These are phyloP conservation scores for Sussaba pulchella DNA, from an alignment of 2,888 invertebrate genomes.

Conservation along the genomic window DNA sequence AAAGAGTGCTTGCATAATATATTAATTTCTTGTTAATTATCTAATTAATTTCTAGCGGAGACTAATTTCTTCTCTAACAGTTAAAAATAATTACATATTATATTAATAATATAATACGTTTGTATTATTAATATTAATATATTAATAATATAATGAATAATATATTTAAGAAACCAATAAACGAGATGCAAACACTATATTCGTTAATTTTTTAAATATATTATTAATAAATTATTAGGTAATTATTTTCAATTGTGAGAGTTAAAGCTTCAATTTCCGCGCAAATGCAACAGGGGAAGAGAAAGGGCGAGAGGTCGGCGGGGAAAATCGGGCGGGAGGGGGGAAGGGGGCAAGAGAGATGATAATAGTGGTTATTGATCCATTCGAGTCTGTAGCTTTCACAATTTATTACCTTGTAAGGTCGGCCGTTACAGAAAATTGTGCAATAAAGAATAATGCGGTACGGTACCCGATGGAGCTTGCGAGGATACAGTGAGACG, in stretches of 20 bases:
- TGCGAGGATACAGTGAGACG: neutral
- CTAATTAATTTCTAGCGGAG: too few relatives aligned
- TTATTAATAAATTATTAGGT: neutral
- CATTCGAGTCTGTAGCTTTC: neutral
- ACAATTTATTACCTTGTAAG: neutral
- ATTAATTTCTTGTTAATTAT: too few relatives aligned
- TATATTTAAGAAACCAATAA: too few relatives aligned
- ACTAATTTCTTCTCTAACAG: too few relatives aligned
- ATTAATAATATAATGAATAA: too few relatives aligned
- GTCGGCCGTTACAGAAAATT: neutral
- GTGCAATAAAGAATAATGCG: neutral
- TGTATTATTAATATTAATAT: too few relatives aligned
- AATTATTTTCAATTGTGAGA: neutral
- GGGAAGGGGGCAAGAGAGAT: too few relatives aligned
- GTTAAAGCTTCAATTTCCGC: neutral
- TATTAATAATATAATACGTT: too few relatives aligned
- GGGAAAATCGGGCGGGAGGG: too few relatives aligned
- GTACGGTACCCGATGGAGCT: neutral
- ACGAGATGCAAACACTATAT: too few relatives aligned
- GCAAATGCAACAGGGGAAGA: neutral
- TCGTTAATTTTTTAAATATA: neutral
- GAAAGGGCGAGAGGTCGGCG: neutral
- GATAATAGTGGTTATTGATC: conserved; percentile 17
- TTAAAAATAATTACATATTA: too few relatives aligned
- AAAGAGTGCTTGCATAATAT: too few relatives aligned